phyloP scores from a whole-genome alignment of 2,113 vertebrate species.

The Tyrannus savana region DNA sequence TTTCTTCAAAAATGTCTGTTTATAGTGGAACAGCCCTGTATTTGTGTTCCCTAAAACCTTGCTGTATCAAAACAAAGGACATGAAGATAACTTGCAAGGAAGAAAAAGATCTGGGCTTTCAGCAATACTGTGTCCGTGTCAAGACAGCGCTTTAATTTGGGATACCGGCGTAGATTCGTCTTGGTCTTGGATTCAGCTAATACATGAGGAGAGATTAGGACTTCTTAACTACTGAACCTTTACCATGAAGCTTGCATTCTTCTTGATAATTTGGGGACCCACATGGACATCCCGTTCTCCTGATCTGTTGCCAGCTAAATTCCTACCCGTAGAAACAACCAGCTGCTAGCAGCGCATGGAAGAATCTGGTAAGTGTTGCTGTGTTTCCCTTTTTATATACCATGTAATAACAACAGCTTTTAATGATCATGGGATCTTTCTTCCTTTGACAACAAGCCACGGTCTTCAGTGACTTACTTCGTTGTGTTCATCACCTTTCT shows the following conservation, averaged over 20 bases:
- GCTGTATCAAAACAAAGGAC: neutral
- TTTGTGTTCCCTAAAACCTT: neutral
- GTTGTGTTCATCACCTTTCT: neutral
- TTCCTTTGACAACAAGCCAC: neutral
- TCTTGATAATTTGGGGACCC: neutral
- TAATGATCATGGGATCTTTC: neutral
- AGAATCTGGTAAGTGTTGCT: constrained; percentile 23
- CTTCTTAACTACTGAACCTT: neutral
- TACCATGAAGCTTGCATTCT: neutral
- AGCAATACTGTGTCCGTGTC: neutral
- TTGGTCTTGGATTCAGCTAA: neutral
- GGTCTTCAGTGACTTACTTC: neutral
- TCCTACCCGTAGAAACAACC: neutral
- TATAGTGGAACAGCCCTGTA: neutral
- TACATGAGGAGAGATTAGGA: neutral
- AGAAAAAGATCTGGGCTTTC: neutral
- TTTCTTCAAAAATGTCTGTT: neutral
- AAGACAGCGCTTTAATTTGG: neutral
- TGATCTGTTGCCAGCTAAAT: neutral
- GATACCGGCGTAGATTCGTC: neutral
- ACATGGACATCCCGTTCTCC: neutral
- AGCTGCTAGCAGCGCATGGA: neutral
- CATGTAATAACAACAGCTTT: neutral
- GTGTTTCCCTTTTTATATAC: neutral
- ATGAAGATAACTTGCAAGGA: neutral